Conservation (phyloP, 2,113 vertebrate species). For the Otocyon megalotis region DNA sequence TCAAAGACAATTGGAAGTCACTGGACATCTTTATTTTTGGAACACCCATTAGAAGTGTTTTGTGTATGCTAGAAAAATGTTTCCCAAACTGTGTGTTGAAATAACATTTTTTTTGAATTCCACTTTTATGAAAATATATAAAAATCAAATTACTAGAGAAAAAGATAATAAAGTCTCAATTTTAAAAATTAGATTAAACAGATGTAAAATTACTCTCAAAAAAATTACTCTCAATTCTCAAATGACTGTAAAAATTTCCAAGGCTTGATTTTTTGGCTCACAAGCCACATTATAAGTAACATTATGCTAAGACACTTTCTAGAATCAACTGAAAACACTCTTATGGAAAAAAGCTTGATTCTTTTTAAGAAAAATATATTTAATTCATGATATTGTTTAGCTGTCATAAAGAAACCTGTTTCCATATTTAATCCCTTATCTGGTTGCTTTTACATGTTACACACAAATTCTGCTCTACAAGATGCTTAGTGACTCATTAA, state of each 20-base stretch:
- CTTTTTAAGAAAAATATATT: constrained; percentile 56
- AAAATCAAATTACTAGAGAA: neutral
- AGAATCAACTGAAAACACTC: constrained; percentile 60
- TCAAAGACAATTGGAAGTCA: neutral
- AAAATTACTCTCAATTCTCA: neutral
- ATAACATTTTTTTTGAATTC: neutral
- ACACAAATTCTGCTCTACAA: constrained; percentile 68
- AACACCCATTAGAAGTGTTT: neutral
- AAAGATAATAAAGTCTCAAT: neutral
- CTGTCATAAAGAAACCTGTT: constrained; percentile 56
- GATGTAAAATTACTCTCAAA: neutral
- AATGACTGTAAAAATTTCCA: neutral
- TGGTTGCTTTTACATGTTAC: constrained; percentile 53
- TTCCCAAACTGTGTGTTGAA: neutral
- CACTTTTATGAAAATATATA: neutral
- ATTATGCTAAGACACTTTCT: constrained; percentile 47
- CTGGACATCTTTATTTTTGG: neutral
- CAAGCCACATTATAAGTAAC: neutral
- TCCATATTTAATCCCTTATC: neutral
- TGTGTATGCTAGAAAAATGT: neutral
- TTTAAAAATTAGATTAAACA: neutral
- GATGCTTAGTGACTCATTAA: constrained; percentile 53
- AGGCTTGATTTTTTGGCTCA: neutral
- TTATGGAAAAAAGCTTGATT: constrained; percentile 63
- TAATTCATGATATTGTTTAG: constrained; percentile 71